A percentile compares a stretch with the other conserved stretches of the same genome.
phyloP scores from a whole-genome alignment of 1,140 invertebrate species.

The Drosophila repleta region DNA sequence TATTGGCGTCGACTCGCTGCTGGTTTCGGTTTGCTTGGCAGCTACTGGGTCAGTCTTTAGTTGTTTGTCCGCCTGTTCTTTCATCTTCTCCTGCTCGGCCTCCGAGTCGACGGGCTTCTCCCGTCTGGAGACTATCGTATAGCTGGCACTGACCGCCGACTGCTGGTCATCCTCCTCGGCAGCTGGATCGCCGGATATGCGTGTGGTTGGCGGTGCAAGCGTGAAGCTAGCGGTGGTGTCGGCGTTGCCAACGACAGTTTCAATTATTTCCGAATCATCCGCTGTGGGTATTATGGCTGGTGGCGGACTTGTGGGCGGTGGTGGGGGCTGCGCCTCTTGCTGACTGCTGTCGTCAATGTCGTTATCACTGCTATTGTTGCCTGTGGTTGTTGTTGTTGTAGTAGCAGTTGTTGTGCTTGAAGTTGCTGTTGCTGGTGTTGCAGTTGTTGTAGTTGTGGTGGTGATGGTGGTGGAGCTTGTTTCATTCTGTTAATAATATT shows the following conservation, averaged over 20 bases:
- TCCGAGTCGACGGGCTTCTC: conserved; percentile 39
- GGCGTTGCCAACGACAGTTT: conserved; percentile 36
- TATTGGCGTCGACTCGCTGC: conserved; percentile 12
- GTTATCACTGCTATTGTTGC: conserved; percentile 6
- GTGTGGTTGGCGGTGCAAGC: conserved; percentile 56
- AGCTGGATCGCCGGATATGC: conserved; percentile 29
- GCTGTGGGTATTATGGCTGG: conserved; percentile 58
- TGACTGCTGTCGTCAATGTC: conserved; percentile 7
- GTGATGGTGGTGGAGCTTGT: conserved; percentile 67
- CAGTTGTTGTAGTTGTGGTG: conserved; percentile 31
- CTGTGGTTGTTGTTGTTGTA: conserved; percentile 6
- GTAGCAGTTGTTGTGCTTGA: conserved; percentile 34
- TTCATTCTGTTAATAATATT: conserved; percentile 84
- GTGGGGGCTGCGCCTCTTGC: conserved; percentile 57
- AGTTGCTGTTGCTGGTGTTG: conserved; percentile 32
- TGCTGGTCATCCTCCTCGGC: conserved; percentile 29
- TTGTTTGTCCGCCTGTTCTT: conserved; percentile 30
- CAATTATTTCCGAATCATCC: conserved; percentile 64
- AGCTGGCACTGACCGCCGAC: conserved; percentile 72
- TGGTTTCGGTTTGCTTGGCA: conserved; percentile 37
- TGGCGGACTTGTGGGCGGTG: conserved; percentile 65
- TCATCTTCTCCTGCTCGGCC: not conserved
- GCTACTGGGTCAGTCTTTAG: conserved; percentile 67
- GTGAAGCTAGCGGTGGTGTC: conserved; percentile 80
- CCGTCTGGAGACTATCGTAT: conserved; percentile 68